Evolutionary conservation across 2,888 invertebrate species (phyloP), one percentile per base, ranked within the genome.

Genomic region (Lymantria dispar): DNA sequence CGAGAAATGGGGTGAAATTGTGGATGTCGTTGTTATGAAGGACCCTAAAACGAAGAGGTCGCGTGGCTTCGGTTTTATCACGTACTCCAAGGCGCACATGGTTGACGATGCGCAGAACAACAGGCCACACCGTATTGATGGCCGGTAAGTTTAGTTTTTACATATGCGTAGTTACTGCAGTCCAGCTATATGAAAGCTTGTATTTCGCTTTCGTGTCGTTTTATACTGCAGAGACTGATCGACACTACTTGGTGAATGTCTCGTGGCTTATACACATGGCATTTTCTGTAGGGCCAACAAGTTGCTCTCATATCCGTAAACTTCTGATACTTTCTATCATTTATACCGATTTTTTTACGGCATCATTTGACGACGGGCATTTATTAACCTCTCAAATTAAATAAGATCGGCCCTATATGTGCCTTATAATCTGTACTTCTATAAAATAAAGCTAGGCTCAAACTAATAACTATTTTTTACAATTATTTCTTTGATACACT

Each of bases 21-120:
- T 98, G 0, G 98, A 98, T 78, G 98, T 98, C 9, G 98, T 98
- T 3, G 98, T 98, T 0, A 98, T 98, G 98, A 97, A 98, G 79
- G 98, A 98, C 77, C 97, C 98, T 0, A 96, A 96, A 71, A 98
- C 98, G 0, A 98, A 98, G 78, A 93, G 98, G 57, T 99, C 99
- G 7, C 93, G 99, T 56, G 99, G 99, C 0, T 99, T 99, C 82
- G 99, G 99, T 1, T 99, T 99, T 77, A 98, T 99, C 56, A 99
- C 99, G 0, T 99, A 98, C 79, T 96, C 97, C 0, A 94, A 96
- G 67, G 96, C 98, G 42, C 95, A 96, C 77, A 98, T 98, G 98
- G 98, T 99, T 9, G 99, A 99, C 86, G 97, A 97, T 80, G 98
- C 99, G 3, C 99, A 99, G 82, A 94, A 93, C 78, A 94, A 95